Base-by-base conservation (phyloP, 1,140 invertebrate species). In the Phthorimaea operculella region DNA sequence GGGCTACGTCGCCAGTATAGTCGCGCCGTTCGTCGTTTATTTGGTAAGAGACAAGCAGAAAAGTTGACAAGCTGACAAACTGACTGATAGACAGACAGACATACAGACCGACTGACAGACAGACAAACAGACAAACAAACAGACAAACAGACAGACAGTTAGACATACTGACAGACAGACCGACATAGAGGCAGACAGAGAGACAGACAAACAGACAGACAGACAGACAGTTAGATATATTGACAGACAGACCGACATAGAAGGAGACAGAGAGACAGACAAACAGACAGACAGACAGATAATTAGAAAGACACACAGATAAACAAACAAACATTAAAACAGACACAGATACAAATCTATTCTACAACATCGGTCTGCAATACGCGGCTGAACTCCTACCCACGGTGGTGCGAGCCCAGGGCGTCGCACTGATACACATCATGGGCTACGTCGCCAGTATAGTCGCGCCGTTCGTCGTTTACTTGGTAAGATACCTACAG, bases 351-450 rank as follows among this genome's bases (percentile, higher is more conserved):
- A 12, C 12, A 12, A 8, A 12, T 7, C n/a, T n/a, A n/a, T 93
- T 93, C 0, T 96, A 95, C 75, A 96, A 96, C 73, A 96, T 96
- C 52, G 94, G 94, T 0, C 87, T 96, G 0, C 94, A 96, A 68
- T 96, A 36, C 34, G 12, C 12, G 34, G 7, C 34, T 36, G 34
- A 8, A 8, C 34, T 12, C 7, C 34, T 36, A 36, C n/a, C n/a
- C n/a, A n/a, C 94, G 0, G 94, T 94, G 6, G 92, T 96, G 1
- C 74, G 94, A 47, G 93, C 93, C 0, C 93, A 95, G 79, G 93
- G 93, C 0, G 91, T 95, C 0, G 90, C 93, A 21, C 79, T 94
- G 0, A 93, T 94, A 51, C 93, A 95, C 64, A 94, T 94, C 51
- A 93, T 94, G 90, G 94, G 94, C 15, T 94, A 94, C 63, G 91